Evolutionary conservation across 1,140 invertebrate genomes (phyloP).

Genomic region (Venturia canescens): DNA sequence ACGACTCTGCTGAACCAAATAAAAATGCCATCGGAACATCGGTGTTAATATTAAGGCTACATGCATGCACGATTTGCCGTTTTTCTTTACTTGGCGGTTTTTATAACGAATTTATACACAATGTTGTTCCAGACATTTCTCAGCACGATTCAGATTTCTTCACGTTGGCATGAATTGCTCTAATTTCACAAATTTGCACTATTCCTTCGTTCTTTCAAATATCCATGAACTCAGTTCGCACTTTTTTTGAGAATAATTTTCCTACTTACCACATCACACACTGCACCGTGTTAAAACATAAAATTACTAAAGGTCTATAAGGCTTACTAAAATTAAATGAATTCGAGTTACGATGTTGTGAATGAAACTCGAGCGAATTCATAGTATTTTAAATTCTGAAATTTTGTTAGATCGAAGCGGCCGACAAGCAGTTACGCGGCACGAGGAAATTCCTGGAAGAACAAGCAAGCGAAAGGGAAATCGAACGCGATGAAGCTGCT

Average conservation of each 20-base stretch:
- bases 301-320: background rate
- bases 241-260: too few relatives aligned
- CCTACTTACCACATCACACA: too few relatives aligned
- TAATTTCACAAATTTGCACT: slow-evolving; percentile 29
- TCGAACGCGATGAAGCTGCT: slow-evolving; percentile 86
- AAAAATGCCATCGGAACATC: background rate
- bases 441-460: slow-evolving; percentile 88
- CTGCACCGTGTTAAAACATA: background rate
- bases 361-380: background rate
- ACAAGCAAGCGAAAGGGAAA: slow-evolving; percentile 86
- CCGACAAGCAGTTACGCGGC: slow-evolving; percentile 86
- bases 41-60: slow-evolving; percentile 5
- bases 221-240: background rate
- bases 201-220: background rate
- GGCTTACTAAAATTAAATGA: background rate
- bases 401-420: slow-evolving; percentile 82
- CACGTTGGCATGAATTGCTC: background rate
- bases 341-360: background rate
- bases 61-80: slow-evolving; percentile 12
- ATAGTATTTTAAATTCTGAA: background rate
- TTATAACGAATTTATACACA: background rate
- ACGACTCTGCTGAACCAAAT: too few relatives aligned
- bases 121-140: background rate
- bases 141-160: slow-evolving; percentile 1
- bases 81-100: background rate